A percentile compares a stretch with the other conserved stretches of the same genome.
These are phyloP conservation scores for Phocides pigmalion DNA, from an alignment of 1,140 invertebrate species.

Conservation along the genomic window DNA sequence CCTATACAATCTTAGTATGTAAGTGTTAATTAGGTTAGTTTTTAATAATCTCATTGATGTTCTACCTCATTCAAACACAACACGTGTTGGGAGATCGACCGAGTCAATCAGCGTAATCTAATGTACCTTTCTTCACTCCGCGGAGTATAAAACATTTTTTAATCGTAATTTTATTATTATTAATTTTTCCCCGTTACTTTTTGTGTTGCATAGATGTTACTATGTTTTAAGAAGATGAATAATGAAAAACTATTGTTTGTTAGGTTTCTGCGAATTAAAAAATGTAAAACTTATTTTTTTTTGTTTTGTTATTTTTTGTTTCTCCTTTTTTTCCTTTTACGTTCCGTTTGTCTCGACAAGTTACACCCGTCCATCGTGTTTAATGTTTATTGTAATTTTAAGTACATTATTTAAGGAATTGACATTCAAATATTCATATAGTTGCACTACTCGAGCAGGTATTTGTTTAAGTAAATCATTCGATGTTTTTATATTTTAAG, in stretches of 20 bases:
- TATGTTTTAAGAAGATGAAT: conserved; percentile 84
- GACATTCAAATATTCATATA: conserved; percentile 67
- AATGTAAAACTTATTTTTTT: conserved; percentile 80
- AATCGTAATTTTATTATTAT: conserved; percentile 80
- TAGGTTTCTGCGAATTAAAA: conserved; percentile 85
- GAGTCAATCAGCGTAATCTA: conserved; percentile 69
- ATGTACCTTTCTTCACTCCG: conserved; percentile 82
- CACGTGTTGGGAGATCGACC: conserved; percentile 61
- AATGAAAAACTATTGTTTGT: conserved; percentile 84
- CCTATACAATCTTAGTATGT: conserved; percentile 55
- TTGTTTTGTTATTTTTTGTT: conserved; percentile 68
- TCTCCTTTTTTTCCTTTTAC: conserved; percentile 53
- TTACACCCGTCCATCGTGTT: conserved; percentile 83
- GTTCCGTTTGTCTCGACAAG: conserved; percentile 65
- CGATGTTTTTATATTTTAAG: conserved; percentile 70
- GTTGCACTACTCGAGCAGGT: conserved; percentile 63
- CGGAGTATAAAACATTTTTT: conserved; percentile 81
- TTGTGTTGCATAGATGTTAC: conserved; percentile 85
- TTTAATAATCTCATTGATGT: conserved; percentile 79
- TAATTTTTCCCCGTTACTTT: conserved; percentile 79
- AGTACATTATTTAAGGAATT: conserved; percentile 78
- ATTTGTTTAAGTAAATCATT: conserved; percentile 64
- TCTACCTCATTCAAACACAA: conserved; percentile 71
- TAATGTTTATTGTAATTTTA: conserved; percentile 80
- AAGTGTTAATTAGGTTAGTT: conserved; percentile 80